These are phyloP conservation scores for Linurgus olivaceus DNA, from an alignment of 2,797 vertebrate species.

Conservation along the genomic window DNA sequence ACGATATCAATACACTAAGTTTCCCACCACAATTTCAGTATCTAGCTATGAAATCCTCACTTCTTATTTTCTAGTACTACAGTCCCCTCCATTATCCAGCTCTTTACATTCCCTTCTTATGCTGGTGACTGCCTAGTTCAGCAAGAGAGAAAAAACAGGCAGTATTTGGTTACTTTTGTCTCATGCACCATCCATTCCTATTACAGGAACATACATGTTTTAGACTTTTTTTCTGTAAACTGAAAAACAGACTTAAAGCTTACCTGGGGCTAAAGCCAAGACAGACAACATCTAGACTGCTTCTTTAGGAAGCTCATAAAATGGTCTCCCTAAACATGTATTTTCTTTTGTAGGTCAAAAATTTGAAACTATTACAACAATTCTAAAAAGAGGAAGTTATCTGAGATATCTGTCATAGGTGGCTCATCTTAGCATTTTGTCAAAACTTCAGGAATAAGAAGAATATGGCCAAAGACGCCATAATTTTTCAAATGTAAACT, in stretches of 20 bases:
- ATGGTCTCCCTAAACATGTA: neutral
- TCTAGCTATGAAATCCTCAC: neutral
- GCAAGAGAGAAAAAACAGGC: neutral
- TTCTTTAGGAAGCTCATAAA: neutral
- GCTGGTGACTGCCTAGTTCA: neutral
- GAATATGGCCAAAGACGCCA: neutral
- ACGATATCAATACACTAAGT: neutral
- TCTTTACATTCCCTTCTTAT: neutral
- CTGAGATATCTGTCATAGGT: neutral
- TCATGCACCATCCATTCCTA: neutral
- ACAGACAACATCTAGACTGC: neutral
- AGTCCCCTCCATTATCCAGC: neutral
- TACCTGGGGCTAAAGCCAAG: neutral
- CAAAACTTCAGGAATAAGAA: neutral
- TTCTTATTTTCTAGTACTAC: neutral
- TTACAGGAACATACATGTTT: neutral
- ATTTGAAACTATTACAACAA: neutral
- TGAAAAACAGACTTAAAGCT: neutral
- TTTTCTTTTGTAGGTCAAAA: neutral
- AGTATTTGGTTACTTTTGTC: neutral
- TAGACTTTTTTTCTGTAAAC: neutral
- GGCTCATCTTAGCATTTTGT: neutral
- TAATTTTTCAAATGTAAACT: neutral
- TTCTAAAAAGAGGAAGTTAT: neutral
- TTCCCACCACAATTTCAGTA: neutral